Base-by-base conservation (phyloP, 2,797 vertebrate species). In the Bovichtus diacanthus region DNA sequence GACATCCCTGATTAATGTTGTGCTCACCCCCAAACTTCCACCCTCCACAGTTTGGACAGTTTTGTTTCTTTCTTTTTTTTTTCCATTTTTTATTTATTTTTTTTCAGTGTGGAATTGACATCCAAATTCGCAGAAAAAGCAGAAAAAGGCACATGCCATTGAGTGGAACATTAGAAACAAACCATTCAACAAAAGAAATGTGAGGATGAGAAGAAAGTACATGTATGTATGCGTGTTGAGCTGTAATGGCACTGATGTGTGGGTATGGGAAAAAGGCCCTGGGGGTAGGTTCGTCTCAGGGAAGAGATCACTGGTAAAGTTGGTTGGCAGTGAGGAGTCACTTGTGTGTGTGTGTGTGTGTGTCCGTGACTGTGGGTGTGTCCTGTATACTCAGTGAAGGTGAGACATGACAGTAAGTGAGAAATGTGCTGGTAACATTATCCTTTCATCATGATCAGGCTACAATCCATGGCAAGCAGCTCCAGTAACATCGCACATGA, bases 141-240 rank as follows among this genome's bases (percentile, higher is more conserved):
- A 94, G 92, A 94, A 95, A 93, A 96, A 96, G 95, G 95, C 95
- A 96, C 95, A 95, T 94, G 94, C 93, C 94, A 94, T 93, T 89
- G 84, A 93, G 94, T 95, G 92, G 89, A 94, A 93, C 89, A 94
- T 80, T 77, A 86, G 73, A 89, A 90, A 92, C 68, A 74, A 93
- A 94, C 66, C 62, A 70, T 83, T 87, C 61, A 87, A 90, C 82
- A 72, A 84, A 91, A 90, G 18, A 82, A 88, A 84, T 12, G 80
- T 81, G 88, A 88, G 68, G 82, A 90, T 88, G 87, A 88, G 73
- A 87, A 90, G 85, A 88, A 70, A 87, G 76, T 87, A 81, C 85
- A 47, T 83, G 84, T 74, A 46, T 75, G 74, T 87, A 78, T 82
- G 91, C 83, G 88, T 84, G 80, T 89, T 87, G 76, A 87, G 76